Evolutionary conservation across 2,888 invertebrate genomes (phyloP).

Genomic region (Hirtodrosophila duncani): DNA sequence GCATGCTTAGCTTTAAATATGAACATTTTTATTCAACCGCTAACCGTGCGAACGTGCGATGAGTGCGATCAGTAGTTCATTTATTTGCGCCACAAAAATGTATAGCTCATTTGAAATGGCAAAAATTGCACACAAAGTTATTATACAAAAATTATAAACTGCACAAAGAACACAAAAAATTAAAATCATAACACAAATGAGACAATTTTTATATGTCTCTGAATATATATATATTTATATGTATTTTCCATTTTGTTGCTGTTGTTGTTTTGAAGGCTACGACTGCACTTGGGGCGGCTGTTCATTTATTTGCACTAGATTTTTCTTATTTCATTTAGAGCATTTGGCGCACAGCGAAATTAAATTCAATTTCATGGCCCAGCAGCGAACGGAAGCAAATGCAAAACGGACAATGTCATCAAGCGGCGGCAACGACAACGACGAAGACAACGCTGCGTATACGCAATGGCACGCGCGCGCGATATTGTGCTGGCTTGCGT

Average conservation of each 20-base stretch:
- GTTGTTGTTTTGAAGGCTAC: conserved; percentile 45
- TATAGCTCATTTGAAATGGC: conserved; percentile 25
- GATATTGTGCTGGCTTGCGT: neutral
- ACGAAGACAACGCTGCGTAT: conserved; percentile 54
- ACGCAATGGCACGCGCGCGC: conserved; percentile 67
- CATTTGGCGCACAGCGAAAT: conserved; percentile 43
- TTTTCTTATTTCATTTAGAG: conserved; percentile 37
- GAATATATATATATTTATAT: conserved; percentile 8
- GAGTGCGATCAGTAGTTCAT: conserved; percentile 37
- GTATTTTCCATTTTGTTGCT: conserved; percentile 5
- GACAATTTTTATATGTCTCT: conserved; percentile 34
- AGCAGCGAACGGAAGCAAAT: conserved; percentile 48
- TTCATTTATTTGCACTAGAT: conserved; percentile 23
- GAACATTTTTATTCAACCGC: neutral
- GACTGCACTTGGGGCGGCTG: conserved; percentile 32
- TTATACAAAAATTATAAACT: conserved; percentile 36
- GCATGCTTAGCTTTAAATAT: conserved; percentile 25
- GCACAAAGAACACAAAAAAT: conserved; percentile 22
- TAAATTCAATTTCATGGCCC: conserved; percentile 51
- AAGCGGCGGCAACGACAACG: conserved; percentile 25
- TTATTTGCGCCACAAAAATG: conserved; percentile 50
- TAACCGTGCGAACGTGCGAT: conserved; percentile 49
- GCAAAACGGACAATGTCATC: conserved; percentile 49
- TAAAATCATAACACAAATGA: conserved; percentile 23
- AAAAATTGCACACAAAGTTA: conserved; percentile 26